phyloP scores from a whole-genome alignment of 2,113 vertebrate genomes.

The Osmerus eperlanus region DNA sequence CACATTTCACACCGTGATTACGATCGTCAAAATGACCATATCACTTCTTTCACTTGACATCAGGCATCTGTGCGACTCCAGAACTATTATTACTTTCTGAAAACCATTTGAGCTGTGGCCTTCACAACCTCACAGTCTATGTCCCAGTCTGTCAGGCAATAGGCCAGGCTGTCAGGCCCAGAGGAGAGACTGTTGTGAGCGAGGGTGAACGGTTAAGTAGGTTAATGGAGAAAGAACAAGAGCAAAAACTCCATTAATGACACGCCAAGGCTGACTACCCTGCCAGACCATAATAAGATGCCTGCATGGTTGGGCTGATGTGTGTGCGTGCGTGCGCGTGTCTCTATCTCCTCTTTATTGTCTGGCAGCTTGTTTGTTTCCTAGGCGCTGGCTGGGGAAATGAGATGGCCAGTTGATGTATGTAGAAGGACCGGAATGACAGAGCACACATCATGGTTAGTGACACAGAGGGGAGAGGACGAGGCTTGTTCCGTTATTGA shows the following conservation, averaged over 20 bases:
- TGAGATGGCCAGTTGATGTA: constrained; percentile 35
- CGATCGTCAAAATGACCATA: too few relatives aligned
- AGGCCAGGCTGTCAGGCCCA: not conserved
- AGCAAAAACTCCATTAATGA: constrained; percentile 27
- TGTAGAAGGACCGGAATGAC: constrained; percentile 41
- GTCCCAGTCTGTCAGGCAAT: not conserved
- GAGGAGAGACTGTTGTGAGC: not conserved
- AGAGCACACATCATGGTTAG: constrained; percentile 14
- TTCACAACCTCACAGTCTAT: too few relatives aligned
- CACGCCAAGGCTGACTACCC: not conserved
- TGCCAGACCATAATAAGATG: not conserved
- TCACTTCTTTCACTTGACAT: too few relatives aligned
- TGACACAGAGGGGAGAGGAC: not conserved
- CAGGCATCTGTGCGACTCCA: too few relatives aligned
- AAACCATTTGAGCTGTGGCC: too few relatives aligned
- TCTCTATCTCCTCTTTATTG: not conserved
- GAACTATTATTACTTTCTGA: not conserved
- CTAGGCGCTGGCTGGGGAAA: constrained; percentile 25
- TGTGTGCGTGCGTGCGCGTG: not conserved
- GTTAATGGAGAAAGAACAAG: constrained; percentile 25
- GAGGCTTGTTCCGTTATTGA: not conserved
- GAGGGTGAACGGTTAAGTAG: not conserved
- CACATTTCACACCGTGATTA: too few relatives aligned
- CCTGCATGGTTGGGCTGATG: not conserved
- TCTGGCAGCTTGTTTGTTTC: constrained; percentile 30